Evolutionary conservation across 2,888 invertebrate species (phyloP).

Genomic region (Lasiommata megera): DNA sequence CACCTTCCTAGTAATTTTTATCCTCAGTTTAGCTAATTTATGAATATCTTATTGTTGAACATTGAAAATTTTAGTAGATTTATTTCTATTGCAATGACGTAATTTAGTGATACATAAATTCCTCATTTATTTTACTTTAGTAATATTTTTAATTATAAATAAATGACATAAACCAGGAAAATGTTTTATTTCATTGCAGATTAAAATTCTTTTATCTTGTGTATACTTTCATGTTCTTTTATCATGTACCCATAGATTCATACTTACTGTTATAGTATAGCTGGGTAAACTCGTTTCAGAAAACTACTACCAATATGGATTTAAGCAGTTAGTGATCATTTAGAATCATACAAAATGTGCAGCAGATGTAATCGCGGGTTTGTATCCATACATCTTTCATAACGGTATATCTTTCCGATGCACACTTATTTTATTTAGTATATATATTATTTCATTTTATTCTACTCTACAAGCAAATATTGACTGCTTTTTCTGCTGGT

Average conservation of each 20-base stretch:
- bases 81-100: constrained; percentile 25
- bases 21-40: constrained; percentile 37
- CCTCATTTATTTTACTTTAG: constrained; percentile 51
- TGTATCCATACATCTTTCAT: constrained; percentile 3
- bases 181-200: constrained; percentile 33
- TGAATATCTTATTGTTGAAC: constrained; percentile 15
- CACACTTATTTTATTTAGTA: no score
- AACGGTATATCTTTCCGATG: no score
- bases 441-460: no score
- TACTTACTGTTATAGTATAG: not conserved
- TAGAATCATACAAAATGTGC: constrained; percentile 2
- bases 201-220: no score
- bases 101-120: constrained; percentile 35
- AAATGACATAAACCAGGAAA: constrained; percentile 44
- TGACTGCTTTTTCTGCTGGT: no score
- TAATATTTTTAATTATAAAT: constrained; percentile 44
- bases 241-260: no score
- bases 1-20: constrained; percentile 59
- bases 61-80: constrained; percentile 28
- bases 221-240: no score
- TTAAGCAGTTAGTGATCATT: not conserved
- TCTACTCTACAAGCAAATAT: no score
- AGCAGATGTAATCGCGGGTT: constrained; percentile 7
- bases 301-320: not conserved
- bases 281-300: constrained; percentile 1